Percentiles rank a stretch among this genome's conserved stretches.
Conservation (phyloP, 2,113 vertebrate genomes). For the Eretmochelys imbricata region DNA sequence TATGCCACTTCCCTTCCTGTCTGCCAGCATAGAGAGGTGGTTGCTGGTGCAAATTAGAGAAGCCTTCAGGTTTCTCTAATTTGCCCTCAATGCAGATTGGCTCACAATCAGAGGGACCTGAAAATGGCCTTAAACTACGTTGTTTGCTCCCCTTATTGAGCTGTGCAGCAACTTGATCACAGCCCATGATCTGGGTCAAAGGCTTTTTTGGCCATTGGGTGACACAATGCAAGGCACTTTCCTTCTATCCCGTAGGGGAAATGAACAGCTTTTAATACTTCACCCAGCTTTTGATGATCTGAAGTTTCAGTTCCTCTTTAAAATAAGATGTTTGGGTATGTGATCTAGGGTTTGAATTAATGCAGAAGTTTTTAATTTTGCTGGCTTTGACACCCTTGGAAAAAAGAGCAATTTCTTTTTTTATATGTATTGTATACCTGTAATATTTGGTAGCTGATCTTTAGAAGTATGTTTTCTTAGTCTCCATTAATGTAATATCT, state of each 20-base stretch:
- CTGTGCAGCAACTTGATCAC: background rate
- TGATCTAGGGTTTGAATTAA: background rate
- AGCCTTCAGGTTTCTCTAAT: background rate
- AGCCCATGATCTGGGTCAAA: background rate
- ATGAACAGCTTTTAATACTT: background rate
- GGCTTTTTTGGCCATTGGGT: background rate
- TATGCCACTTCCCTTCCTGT: background rate
- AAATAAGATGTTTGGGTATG: background rate
- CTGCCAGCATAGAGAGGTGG: too few relatives aligned
- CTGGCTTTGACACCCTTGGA: background rate
- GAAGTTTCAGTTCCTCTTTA: background rate
- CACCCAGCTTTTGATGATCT: background rate
- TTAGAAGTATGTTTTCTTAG: background rate
- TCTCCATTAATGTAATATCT: background rate
- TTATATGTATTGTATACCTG: background rate
- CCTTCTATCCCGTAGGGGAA: background rate
- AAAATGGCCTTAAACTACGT: background rate
- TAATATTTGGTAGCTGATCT: background rate
- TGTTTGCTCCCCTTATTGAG: background rate
- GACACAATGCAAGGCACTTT: background rate
- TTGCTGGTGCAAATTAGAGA: background rate
- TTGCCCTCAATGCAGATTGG: background rate
- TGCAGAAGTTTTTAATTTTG: background rate
- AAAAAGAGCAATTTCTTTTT: background rate
- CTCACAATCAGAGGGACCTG: background rate